Evolutionary conservation across 2,888 invertebrate genomes (phyloP).

Genomic region (Drosophila mulleri): DNA sequence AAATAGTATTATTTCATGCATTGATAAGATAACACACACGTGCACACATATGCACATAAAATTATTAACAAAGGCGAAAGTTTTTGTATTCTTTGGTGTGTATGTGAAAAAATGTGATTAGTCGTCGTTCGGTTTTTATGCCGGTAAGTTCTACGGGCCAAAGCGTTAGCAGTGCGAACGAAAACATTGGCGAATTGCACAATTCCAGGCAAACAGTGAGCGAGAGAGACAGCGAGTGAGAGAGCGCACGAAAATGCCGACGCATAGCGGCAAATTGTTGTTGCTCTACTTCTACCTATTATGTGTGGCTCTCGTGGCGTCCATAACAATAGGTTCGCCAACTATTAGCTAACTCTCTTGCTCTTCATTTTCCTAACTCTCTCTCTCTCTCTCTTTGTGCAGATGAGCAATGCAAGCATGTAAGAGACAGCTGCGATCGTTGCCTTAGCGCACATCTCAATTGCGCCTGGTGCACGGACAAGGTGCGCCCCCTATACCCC

Average conservation of each 20-base stretch:
- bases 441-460: conserved; percentile 64
- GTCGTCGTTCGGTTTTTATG: conserved; percentile 59
- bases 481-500: conserved; percentile 61
- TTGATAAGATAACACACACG: conserved; percentile 59
- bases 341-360: conserved; percentile 14
- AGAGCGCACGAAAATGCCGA: conserved; percentile 41
- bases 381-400: neutral
- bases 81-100: conserved; percentile 18
- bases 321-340: conserved; percentile 49
- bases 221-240: neutral
- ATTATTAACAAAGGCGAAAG: conserved; percentile 50
- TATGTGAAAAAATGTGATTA: conserved; percentile 54
- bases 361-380: too few species aligned
- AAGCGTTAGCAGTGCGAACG: conserved; percentile 1
- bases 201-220: conserved; percentile 4
- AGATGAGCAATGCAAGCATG: conserved; percentile 79
- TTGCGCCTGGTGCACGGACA: conserved; percentile 85
- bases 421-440: conserved; percentile 79
- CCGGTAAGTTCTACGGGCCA: conserved; percentile 47
- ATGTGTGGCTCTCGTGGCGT: conserved; percentile 9
- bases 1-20: conserved; percentile 40
- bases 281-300: conserved; percentile 18
- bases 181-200: conserved; percentile 27
- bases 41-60: conserved; percentile 6
- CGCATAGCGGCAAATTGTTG: conserved; percentile 27